Conservation (phyloP, 2,113 vertebrate genomes). For the Callipepla californica region DNA sequence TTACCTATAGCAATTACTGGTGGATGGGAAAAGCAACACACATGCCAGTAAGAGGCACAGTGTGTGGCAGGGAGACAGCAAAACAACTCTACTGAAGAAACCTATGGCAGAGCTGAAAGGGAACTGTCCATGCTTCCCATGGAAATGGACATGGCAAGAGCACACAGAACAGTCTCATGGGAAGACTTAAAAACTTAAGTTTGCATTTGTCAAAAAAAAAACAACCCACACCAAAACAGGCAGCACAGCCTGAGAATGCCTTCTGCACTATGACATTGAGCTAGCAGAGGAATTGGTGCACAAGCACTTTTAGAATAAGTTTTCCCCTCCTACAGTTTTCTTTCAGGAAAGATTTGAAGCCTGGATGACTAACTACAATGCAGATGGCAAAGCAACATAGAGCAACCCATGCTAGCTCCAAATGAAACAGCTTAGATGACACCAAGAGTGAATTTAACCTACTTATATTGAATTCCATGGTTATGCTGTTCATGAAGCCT, state of each 20-base stretch:
- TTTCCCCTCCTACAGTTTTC: conserved; percentile 56
- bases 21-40: neutral
- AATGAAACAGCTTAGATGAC: neutral
- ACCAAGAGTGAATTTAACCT: conserved; percentile 1
- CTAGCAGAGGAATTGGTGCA: neutral
- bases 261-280: conserved; percentile 33
- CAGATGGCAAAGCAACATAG: conserved; percentile 48
- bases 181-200: neutral
- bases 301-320: conserved; percentile 15
- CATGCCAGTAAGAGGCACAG: neutral
- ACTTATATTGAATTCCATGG: neutral
- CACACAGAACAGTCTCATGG: neutral
- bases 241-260: rapidly evolving
- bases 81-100: neutral
- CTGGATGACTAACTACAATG: conserved; percentile 63
- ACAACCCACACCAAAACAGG: neutral
- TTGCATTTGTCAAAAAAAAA: neutral
- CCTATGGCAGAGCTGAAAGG: neutral
- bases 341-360: conserved; percentile 55
- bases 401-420: conserved; percentile 3
- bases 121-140: neutral
- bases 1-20: conserved; percentile 53
- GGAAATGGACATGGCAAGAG: neutral
- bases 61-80: neutral
- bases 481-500: neutral